Evolutionary conservation across 64 coral and sea anemone genomes (phyloP).

Genomic region (Actinia equina): DNA sequence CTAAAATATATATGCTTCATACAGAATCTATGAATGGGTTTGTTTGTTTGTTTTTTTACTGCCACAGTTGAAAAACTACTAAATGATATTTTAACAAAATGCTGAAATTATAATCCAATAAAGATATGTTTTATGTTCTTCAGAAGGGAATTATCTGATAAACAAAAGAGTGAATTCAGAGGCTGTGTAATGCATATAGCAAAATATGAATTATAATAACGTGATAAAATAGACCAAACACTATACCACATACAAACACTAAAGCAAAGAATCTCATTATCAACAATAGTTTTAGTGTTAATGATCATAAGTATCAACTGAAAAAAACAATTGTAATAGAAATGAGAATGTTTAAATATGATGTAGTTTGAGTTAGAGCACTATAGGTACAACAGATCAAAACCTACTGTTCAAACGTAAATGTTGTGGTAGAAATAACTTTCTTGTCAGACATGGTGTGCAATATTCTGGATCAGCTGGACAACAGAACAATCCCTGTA

Average conservation of each 20-base stretch:
- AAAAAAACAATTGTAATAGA: not conserved
- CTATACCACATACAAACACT: not conserved
- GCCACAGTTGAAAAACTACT: not conserved
- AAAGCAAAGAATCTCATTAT: not conserved
- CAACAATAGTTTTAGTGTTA: not conserved
- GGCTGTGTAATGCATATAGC: not conserved
- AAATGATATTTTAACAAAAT: not conserved
- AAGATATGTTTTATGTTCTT: not conserved
- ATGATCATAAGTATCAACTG: not conserved
- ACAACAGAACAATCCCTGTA: not conserved
- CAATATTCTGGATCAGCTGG: not conserved
- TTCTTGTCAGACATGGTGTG: not conserved
- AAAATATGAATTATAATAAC: not conserved
- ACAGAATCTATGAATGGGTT: not conserved
- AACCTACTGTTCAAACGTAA: conserved; percentile 16
- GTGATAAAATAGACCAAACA: not conserved
- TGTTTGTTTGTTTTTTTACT: not conserved
- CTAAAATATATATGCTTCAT: not conserved
- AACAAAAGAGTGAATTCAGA: not conserved
- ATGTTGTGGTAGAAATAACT: conserved; percentile 1
- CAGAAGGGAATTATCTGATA: not conserved
- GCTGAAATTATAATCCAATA: not conserved
- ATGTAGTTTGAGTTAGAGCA: not conserved
- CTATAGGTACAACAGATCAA: not conserved
- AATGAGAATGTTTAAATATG: not conserved